Conservation (phyloP, 2,113 vertebrate species). For the Alligator mississippiensis region DNA sequence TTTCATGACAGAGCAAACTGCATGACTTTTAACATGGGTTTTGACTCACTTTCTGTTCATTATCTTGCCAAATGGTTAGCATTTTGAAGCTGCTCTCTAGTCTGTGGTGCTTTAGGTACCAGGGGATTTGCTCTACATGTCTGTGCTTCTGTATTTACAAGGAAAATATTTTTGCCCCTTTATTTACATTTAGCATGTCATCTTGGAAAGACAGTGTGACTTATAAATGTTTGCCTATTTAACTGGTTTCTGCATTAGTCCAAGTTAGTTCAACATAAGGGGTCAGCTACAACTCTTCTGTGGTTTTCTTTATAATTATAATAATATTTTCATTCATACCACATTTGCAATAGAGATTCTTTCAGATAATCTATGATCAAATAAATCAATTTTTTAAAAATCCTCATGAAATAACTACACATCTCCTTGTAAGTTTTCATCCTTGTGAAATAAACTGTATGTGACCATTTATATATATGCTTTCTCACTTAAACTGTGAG, state of each 20-base stretch:
- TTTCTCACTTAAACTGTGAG: background rate
- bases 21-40: fast-evolving
- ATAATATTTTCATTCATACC: background rate
- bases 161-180: background rate
- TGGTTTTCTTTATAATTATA: background rate
- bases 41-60: background rate
- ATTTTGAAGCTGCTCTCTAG: background rate
- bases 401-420: background rate
- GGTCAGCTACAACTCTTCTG: background rate
- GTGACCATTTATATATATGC: background rate
- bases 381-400: background rate
- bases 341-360: background rate
- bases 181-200: background rate
- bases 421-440: background rate
- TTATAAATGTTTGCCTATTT: background rate
- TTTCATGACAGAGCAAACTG: background rate
- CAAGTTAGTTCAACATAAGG: background rate
- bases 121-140: background rate
- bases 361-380: background rate
- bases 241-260: background rate
- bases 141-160: fast-evolving
- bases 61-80: background rate
- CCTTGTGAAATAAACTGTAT: background rate
- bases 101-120: background rate
- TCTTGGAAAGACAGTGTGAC: background rate